Percentiles rank a stretch among this genome's conserved stretches.
phyloP scores from a whole-genome alignment of 2,797 vertebrate species.

The Sebastes trivittatus region DNA sequence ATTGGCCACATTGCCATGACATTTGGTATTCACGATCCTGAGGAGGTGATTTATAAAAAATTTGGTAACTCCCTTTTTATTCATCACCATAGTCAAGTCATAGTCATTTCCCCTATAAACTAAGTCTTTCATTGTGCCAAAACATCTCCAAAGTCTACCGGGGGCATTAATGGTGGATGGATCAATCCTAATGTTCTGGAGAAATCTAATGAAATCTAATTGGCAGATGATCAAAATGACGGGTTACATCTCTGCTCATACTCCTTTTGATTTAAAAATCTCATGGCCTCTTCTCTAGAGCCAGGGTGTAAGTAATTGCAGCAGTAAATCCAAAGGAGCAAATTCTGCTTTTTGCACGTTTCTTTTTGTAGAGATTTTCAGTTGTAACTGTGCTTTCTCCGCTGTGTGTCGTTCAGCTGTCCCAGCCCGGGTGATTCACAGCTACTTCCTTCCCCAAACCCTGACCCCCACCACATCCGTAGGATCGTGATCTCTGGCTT shows the following conservation, averaged over 20 bases:
- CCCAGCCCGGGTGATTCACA: background rate
- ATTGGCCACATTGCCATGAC: background rate
- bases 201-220: background rate
- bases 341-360: background rate
- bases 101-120: background rate
- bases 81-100: background rate
- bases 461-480: constrained; percentile 14
- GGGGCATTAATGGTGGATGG: background rate
- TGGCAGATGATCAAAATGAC: background rate
- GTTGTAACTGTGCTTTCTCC: background rate
- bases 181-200: background rate
- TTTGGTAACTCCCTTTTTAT: background rate
- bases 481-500: constrained; percentile 52
- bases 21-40: background rate
- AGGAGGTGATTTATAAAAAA: background rate
- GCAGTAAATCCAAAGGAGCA: background rate
- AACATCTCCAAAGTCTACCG: background rate
- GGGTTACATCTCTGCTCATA: background rate
- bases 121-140: background rate
- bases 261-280: background rate
- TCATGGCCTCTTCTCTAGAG: background rate
- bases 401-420: constrained; percentile 40
- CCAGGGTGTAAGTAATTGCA: background rate
- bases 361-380: background rate
- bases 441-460: constrained; percentile 25